Conservation (phyloP, 1,140 invertebrate species). For the Brachionus rotundiformis region DNA sequence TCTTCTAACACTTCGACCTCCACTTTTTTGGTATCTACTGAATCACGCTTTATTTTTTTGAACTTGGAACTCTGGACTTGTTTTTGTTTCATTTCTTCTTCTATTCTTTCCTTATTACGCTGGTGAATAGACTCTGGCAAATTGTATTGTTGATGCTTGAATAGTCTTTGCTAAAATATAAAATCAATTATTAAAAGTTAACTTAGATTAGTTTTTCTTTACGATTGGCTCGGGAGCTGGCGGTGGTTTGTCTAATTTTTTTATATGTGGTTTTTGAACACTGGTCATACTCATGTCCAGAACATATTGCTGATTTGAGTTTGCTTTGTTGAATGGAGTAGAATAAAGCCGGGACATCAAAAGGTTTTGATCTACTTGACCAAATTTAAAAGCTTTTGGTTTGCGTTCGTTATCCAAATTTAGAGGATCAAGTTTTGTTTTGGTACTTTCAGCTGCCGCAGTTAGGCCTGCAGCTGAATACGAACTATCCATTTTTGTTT, state of each 20-base stretch:
- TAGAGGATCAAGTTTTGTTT: not conserved
- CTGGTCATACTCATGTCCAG: conserved; percentile 51
- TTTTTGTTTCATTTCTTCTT: conserved; percentile 39
- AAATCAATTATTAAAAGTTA: not conserved
- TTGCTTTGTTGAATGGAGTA: conserved; percentile 6
- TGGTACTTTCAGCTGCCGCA: not conserved
- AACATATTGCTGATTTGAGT: conserved; percentile 40
- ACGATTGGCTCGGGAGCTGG: conserved; percentile 23
- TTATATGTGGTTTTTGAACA: conserved; percentile 50
- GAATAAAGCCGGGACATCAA: conserved; percentile 33
- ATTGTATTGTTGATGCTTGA: conserved; percentile 45
- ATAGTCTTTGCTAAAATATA: conserved; percentile 29
- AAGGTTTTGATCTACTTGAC: conserved; percentile 41
- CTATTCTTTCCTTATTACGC: conserved; percentile 25
- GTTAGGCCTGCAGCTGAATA: not conserved
- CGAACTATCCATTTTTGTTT: conserved; percentile 3
- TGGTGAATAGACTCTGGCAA: conserved; percentile 22
- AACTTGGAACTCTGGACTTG: not conserved
- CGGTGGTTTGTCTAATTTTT: conserved; percentile 37
- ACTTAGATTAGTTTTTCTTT: not conserved
- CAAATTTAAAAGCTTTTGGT: conserved; percentile 50
- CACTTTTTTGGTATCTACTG: not conserved
- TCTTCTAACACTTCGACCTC: conserved; percentile 4
- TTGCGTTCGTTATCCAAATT: conserved; percentile 7
- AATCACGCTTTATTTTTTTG: conserved; percentile 5